Evolutionary conservation across 2,113 vertebrate species (phyloP).

Genomic region (Lepisosteus oculatus): DNA sequence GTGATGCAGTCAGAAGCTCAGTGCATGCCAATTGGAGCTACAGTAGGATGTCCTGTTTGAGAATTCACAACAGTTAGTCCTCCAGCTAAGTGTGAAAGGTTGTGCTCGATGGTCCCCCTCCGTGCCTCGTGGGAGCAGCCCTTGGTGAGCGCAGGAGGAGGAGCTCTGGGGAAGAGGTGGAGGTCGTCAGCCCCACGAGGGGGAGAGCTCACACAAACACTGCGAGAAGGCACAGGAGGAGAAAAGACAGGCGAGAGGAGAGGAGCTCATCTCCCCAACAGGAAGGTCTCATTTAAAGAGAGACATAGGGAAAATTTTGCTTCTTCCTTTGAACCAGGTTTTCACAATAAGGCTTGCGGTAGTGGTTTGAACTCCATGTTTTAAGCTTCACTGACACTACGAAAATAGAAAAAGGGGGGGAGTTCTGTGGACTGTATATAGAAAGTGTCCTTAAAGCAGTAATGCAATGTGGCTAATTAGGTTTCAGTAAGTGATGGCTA

Average conservation of each 20-base stretch:
- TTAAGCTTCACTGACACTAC: too few species aligned
- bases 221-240: not conserved
- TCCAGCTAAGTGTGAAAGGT: not conserved
- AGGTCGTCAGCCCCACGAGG: not conserved
- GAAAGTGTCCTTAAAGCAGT: not conserved
- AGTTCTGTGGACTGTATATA: too few species aligned
- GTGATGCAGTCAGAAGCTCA: too few species aligned
- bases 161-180: not conserved
- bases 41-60: not conserved
- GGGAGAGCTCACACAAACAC: not conserved
- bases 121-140: not conserved
- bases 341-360: too few species aligned
- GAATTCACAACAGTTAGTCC: too few species aligned
- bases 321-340: too few species aligned
- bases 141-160: not conserved
- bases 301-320: too few species aligned
- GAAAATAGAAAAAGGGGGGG: too few species aligned
- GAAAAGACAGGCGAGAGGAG: not conserved
- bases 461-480: not conserved
- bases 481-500: not conserved
- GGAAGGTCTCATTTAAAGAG: too few species aligned
- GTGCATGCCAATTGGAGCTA: too few species aligned
- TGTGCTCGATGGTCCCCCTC: too few species aligned
- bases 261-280: not conserved
- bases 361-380: too few species aligned